Evolutionary conservation across 2,888 invertebrate genomes (phyloP), one percentile per base, ranked within the genome.

Genomic region (Netelia fuscicornis): DNA sequence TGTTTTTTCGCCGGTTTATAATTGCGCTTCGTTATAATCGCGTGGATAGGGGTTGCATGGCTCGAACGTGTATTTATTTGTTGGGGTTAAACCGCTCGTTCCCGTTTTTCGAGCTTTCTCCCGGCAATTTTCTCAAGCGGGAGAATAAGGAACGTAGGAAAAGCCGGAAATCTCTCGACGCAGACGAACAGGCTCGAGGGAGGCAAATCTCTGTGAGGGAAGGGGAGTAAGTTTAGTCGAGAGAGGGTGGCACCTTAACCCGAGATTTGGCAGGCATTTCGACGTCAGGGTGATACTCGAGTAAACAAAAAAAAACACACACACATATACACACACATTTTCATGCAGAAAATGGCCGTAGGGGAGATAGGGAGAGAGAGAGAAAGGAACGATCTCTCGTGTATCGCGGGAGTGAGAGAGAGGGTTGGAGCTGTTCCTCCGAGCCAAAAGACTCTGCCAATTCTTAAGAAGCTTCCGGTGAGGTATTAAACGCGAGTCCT

Each of bases 401-500:
- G 6, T 64, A 62, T 68, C 23, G 48, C 17, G 62, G 52, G 37
- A 23, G 60, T 1, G 1, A 48, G 48, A 13, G 42, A 23, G 60
- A 48, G 48, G 13, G 48, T 48, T 3, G 10, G 13, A 64, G 25
- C 64, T 56, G 64, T 64, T 58, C 44, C 25, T 30, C 30, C 65
- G 60, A 82, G 85, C 87, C 82, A 87, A 78, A 77, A 80, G 80
- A 54, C 88, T 86, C 87, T 90, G 92, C 92, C 92, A 92, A 92
- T 92, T 92, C 91, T 90, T 89, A 90, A 91, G 90, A 89, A 89
- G 87, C 90, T 89, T 89, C 89, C 89, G 82, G 75, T 76, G 78
- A 84, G 86, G 89, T 89, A 91, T 92, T 92, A 91, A 91, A 90
- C 71, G 88, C 87, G 86, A 87, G 83, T 87, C 86, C 84, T 75